Base-by-base conservation (phyloP, 1,140 invertebrate genomes). In the Drosophila asahinai region DNA sequence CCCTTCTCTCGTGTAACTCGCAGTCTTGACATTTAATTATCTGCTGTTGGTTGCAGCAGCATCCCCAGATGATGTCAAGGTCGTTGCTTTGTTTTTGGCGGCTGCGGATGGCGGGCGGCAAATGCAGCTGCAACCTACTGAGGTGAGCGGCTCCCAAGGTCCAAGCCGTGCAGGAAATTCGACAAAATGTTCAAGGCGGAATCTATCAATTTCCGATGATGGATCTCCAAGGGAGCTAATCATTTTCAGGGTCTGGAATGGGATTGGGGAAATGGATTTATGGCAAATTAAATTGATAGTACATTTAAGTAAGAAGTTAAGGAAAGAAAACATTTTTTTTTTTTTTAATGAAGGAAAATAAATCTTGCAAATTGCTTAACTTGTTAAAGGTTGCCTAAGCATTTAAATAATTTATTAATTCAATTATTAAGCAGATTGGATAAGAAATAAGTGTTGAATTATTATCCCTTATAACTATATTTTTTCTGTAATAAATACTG, bases 1-100 rank as follows among this genome's bases (percentile, higher is more conserved):
- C 33, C 17, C 15, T 9, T 40, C 14, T 15, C 6, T n/a, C 59
- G 33, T 52, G 59, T 72, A 57, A 72, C 62, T 82, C 45, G 63
- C 60, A 83, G 45, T 82, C 81, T 83, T 83, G 81, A 83, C 81
- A 83, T 83, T 83, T 83, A 83, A 83, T 83, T 83, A 83, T 83
- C 80, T 72, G 66, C 61, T 40, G 66, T 55, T 67, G 68, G 73
- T 33, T 79, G 76, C 59, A 60, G 76, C 59, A 60, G 58, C 33
- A 59, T 36, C 9, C 60, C 40, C 55, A 61, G 47, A 42, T 65
- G 40, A 42, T 55, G 79, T 81, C 79, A 81, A 81, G 79, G 79
- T 70, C 59, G 15, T 57, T 27, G 74, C 36, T 51, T 77, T 67
- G 64, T 60, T 74, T 60, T 77, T 11, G 62, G 55, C 42, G 52